Evolutionary conservation across 2,888 invertebrate species (phyloP), one percentile per base, ranked within the genome.

Genomic region (Nomada ruficornis): DNA sequence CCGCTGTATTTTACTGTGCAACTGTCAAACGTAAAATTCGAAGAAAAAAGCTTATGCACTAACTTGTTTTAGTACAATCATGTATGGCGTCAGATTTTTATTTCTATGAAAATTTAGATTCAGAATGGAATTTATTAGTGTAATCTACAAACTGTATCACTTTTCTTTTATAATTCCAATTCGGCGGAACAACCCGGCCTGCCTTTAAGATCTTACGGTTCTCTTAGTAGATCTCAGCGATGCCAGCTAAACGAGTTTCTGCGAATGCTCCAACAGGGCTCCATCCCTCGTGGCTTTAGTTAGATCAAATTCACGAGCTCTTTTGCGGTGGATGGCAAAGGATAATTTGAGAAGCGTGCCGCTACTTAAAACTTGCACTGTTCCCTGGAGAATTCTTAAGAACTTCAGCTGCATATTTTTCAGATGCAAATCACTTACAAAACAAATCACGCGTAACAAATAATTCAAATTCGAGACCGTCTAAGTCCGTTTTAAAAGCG

Each of bases 161-260:
- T 67, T n/a, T 36, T 11, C 20, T 29, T 60, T 60, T 62, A 15
- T 42, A 42, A 50, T 54, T 52, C 9, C 20, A 60, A 54, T 50
- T n/a, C 18, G 20, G 18, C 7, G 2, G 52, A 62, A 68, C 44
- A 80, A 55, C 15, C 47, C n/a, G 57, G 18, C 18, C 52, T 26
- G 52, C 80, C 68, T 70, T 73, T 20, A 20, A 59, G 65, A 20
- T 57, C 18, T 55, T n/a, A 5, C 15, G 1, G 52, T 11, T n/a
- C 44, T 26, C 26, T 73, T 54, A 62, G 26, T 15, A 60, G 65
- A 59, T 62, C 47, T 65, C 65, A 26, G 73, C 77, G 29, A 57
- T 26, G 47, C 13, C 13, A 29, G 9, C 15, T n/a, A 65, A 79
- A 79, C 47, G 69, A 81, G 18, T 64, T 55, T 54, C 50, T 26